Percentiles rank a stretch among this genome's conserved stretches.
These are phyloP conservation scores for Anoplophora glabripennis DNA, from an alignment of 1,140 invertebrate species.

Conservation along the genomic window DNA sequence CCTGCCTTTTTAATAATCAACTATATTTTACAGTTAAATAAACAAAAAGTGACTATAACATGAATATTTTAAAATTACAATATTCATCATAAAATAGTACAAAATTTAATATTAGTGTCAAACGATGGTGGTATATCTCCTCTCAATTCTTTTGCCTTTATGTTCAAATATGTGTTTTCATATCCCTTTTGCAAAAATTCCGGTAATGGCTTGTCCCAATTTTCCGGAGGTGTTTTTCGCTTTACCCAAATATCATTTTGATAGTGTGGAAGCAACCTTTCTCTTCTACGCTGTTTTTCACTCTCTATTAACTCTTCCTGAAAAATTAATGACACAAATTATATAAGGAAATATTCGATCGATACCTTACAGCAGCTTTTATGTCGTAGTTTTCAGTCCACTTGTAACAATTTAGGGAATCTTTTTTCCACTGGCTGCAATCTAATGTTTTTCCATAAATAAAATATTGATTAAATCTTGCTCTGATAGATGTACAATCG, in stretches of 20 bases:
- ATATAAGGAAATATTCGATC: conserved; percentile 14
- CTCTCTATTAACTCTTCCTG: conserved; percentile 68
- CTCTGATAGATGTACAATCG: conserved; percentile 71
- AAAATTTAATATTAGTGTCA: conserved; percentile 29
- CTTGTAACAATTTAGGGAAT: conserved; percentile 70
- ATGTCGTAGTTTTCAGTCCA: conserved; percentile 63
- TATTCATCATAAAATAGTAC: conserved; percentile 19
- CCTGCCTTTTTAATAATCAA: no score
- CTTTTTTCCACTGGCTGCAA: conserved; percentile 75
- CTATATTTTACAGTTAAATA: no score
- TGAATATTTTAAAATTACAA: neutral
- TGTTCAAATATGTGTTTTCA: conserved; percentile 62
- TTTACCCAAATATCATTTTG: conserved; percentile 76
- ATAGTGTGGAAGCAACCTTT: conserved; percentile 64
- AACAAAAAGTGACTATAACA: no score
- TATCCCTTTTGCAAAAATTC: conserved; percentile 67
- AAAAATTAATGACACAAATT: conserved; percentile 32
- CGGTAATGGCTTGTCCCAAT: conserved; percentile 78
- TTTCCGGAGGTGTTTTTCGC: conserved; percentile 67
- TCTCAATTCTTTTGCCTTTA: conserved; percentile 62
- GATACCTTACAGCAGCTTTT: conserved; percentile 62
- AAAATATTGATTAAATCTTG: conserved; percentile 83
- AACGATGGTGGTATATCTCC: conserved; percentile 47
- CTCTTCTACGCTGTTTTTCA: conserved; percentile 62
- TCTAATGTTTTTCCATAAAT: conserved; percentile 68